These are phyloP conservation scores for Sicus ferrugineus DNA, from an alignment of 2,888 invertebrate species.

Conservation along the genomic window DNA sequence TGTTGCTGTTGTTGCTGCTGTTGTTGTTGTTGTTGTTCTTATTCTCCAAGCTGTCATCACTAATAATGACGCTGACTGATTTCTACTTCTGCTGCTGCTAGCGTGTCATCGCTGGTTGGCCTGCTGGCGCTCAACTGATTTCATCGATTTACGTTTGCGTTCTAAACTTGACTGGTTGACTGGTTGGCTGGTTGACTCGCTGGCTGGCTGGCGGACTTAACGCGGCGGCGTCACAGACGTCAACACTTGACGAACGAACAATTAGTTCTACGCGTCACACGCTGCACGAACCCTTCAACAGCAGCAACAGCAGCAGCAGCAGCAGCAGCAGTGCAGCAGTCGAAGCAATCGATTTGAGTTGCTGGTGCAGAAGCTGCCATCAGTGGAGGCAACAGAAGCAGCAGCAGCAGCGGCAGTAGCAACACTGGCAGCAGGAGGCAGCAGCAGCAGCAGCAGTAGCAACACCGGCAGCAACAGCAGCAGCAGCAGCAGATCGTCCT, in stretches of 20 bases:
- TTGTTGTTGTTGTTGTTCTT: slow-evolving; percentile 7
- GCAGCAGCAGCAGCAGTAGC: neutral
- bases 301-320: slow-evolving; percentile 39
- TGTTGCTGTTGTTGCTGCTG: neutral
- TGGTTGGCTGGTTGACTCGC: too few relatives aligned
- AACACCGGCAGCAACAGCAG: neutral
- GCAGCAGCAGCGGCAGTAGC: neutral
- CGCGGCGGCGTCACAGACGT: slow-evolving; percentile 39
- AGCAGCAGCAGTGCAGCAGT: slow-evolving; percentile 12
- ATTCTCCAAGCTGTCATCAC: neutral
- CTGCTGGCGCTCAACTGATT: slow-evolving; percentile 3
- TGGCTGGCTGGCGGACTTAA: neutral
- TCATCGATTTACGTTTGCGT: neutral
- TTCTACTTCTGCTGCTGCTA: neutral
- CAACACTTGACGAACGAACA: slow-evolving; percentile 55
- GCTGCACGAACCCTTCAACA: slow-evolving; percentile 58
- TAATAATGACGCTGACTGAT: neutral
- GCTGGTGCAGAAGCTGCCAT: slow-evolving; percentile 2
- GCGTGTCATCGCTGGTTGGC: neutral
- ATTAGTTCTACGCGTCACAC: slow-evolving; percentile 62
- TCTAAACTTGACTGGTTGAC: slow-evolving; percentile 3
- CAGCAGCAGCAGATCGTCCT: neutral
- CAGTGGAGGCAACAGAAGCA: neutral
- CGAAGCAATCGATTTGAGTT: neutral
- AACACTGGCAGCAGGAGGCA: neutral